Percentiles rank a stretch among this genome's conserved stretches.
Conservation (phyloP, 2,888 invertebrate species). For the Taphrorychus bicolor region DNA sequence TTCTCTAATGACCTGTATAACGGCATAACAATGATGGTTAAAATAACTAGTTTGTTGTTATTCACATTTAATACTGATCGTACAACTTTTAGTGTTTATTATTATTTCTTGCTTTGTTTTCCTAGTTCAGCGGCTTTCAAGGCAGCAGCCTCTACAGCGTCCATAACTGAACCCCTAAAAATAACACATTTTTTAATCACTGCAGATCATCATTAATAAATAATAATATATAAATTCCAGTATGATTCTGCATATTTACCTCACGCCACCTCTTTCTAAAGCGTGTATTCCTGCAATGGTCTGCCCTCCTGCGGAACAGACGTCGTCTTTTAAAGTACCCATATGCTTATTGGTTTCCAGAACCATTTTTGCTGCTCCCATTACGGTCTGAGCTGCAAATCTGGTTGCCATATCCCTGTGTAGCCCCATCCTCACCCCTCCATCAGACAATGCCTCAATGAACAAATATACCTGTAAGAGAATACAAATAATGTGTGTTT, state of each 20-base stretch:
- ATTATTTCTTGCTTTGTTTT: conserved; percentile 45
- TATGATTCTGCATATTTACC: too few species aligned
- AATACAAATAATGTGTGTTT: background rate
- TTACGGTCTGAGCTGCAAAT: conserved; percentile 83
- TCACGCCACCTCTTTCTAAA: conserved; percentile 77
- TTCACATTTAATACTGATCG: background rate
- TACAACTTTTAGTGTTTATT: background rate
- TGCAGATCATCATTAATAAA: too few species aligned
- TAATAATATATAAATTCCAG: too few species aligned
- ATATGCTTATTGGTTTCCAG: conserved; percentile 79
- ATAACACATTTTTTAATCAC: background rate
- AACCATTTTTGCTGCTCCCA: conserved; percentile 83
- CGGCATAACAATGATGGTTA: too few species aligned
- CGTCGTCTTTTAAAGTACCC: conserved; percentile 80
- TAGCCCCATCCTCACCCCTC: conserved; percentile 89
- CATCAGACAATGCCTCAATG: conserved; percentile 92
- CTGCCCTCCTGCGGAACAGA: conserved; percentile 90
- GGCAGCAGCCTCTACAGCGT: conserved; percentile 78
- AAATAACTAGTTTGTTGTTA: background rate
- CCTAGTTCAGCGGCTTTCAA: conserved; percentile 64
- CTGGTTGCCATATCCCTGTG: conserved; percentile 79
- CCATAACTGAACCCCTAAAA: conserved; percentile 75
- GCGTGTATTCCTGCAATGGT: conserved; percentile 87
- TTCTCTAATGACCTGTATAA: too few species aligned
- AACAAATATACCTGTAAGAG: conserved; percentile 75